Base-by-base conservation (phyloP, 1,140 invertebrate species). In the Saccostrea echinata region DNA sequence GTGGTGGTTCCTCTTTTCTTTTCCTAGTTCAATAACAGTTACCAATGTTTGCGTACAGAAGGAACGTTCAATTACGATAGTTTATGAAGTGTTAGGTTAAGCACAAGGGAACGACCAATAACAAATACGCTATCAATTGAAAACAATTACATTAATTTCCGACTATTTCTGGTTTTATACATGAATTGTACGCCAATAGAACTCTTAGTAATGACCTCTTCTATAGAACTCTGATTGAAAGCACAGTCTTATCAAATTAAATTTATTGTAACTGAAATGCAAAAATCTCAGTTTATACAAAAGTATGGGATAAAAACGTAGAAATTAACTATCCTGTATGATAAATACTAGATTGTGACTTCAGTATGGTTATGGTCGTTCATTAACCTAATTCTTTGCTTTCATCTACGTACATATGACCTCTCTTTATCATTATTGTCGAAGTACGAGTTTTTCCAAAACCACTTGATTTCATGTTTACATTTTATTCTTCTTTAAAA, bases 1-100 rank as follows among this genome's bases (percentile, higher is more conserved):
- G 1, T 71, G 68, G 68, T 71, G 12, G 68, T 71, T 71, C 24
- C 68, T 33, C 24, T 71, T 71, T 71, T 71, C 68, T 71, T 71
- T 13, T 12, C 68, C 30, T 68, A 16, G 68, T 71, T 71, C 68
- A 30, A 71, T 71, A 71, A 71, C 68, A 30, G 30, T 71, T 71
- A 3, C 68, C 24, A 27, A 27, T 71, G 68, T 71, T 71, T 71
- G 68, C 24, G 12, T 71, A 33, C 24, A 71, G 68, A 71, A 30
- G 24, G 68, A 71, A 71, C 68, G 68, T 6, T 71, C 68, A 71
- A 71, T 71, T 71, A 71, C 3, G 24, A 13, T 33, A 12, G 24
- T 71, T 71, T 71, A 71, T 71, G 24, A 71, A 71, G 68, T 71
- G 68, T 71, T 71, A 33, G 68, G 24, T 71, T 71, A 71, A 71